Evolutionary conservation across 2,888 invertebrate genomes (phyloP).

Genomic region (Bedellia somnulentella): DNA sequence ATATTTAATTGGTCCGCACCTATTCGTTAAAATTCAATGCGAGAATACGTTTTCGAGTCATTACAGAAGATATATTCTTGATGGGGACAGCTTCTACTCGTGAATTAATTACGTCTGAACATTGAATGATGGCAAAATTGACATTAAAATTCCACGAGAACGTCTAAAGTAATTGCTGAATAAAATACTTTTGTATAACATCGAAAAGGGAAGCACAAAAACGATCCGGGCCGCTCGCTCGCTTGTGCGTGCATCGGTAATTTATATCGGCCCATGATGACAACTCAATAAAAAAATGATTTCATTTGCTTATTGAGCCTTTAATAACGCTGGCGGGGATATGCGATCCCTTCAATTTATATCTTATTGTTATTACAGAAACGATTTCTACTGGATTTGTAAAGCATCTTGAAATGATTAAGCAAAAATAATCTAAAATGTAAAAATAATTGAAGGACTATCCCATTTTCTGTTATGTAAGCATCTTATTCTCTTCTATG

Average conservation of each 20-base stretch:
- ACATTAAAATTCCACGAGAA: conserved; percentile 54
- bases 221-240: conserved; percentile 21
- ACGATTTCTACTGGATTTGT: too few species aligned
- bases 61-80: conserved; percentile 33
- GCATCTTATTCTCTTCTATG: too few species aligned
- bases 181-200: conserved; percentile 57
- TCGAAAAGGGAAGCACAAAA: conserved; percentile 51
- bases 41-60: conserved; percentile 40
- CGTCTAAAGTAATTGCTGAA: conserved; percentile 59
- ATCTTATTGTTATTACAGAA: too few species aligned
- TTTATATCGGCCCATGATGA: conserved; percentile 55
- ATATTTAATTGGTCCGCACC: conserved; percentile 40
- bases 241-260: conserved; percentile 39
- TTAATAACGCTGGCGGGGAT: conserved; percentile 49
- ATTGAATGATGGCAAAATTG: conserved; percentile 57
- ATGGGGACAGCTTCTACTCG: conserved; percentile 23
- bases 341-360: too few species aligned
- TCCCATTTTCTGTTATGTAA: too few species aligned
- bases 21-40: conserved; percentile 37
- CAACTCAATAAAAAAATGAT: conserved; percentile 61
- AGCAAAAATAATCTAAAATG: too few species aligned
- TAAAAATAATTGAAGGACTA: too few species aligned
- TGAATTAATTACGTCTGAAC: conserved; percentile 50
- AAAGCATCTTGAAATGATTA: too few species aligned
- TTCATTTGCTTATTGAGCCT: conserved; percentile 60